phyloP scores from a whole-genome alignment of 2,113 vertebrate genomes.

The Rutilus rutilus region DNA sequence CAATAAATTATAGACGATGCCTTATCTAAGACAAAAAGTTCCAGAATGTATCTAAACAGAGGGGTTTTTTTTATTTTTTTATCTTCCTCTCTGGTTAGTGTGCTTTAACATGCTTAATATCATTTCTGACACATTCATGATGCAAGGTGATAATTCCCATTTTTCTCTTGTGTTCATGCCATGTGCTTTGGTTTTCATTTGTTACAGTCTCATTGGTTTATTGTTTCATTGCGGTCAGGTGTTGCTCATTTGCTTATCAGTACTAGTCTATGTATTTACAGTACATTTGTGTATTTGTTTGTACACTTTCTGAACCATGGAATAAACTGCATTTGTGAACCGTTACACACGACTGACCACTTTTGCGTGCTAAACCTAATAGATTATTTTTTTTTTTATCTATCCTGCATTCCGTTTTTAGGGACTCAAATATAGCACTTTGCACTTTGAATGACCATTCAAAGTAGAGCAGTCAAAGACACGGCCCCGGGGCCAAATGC shows the following conservation, averaged over 20 bases:
- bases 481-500: not conserved
- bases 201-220: no score
- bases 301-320: no score
- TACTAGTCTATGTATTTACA: no score
- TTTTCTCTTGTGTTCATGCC: no score
- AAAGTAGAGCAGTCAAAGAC: not conserved
- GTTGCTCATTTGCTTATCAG: no score
- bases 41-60: conserved; percentile 49
- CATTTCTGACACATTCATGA: conserved; percentile 48
- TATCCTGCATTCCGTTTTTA: not conserved
- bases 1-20: conserved; percentile 59
- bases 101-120: conserved; percentile 6
- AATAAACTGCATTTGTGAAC: no score
- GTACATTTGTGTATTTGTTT: no score
- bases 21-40: conserved; percentile 42
- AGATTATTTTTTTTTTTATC: conserved; percentile 52
- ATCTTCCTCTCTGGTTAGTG: conserved; percentile 28
- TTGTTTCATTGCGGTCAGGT: no score
- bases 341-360: not conserved
- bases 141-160: no score
- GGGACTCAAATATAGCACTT: conserved; percentile 8
- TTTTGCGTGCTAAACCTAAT: conserved; percentile 45
- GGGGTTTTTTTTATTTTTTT: no score
- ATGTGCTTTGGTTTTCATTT: no score
- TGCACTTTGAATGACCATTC: not conserved